Percentiles rank a stretch among this genome's conserved stretches.
Evolutionary conservation across 2,888 invertebrate genomes (phyloP).

Genomic region (Drosophila borealis): DNA sequence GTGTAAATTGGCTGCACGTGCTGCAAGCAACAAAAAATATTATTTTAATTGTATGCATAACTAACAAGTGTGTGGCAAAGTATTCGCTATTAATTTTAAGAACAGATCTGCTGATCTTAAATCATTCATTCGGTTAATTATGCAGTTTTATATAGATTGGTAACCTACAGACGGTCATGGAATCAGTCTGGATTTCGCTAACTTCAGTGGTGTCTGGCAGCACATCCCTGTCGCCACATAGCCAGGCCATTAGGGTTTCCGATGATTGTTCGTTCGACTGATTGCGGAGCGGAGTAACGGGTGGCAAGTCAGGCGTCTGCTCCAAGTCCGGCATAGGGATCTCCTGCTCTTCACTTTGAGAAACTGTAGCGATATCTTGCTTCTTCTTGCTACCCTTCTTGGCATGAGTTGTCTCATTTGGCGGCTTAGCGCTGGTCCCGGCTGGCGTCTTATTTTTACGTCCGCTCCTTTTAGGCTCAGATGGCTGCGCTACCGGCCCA

Average conservation of each 20-base stretch:
- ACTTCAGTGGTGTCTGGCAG: slow-evolving; percentile 3
- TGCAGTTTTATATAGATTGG: background rate
- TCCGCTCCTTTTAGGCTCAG: background rate
- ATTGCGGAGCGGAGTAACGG: background rate
- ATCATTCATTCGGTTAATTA: background rate
- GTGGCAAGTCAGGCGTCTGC: background rate
- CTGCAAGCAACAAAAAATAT: slow-evolving; percentile 26
- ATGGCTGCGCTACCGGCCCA: background rate
- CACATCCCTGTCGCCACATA: slow-evolving; percentile 36
- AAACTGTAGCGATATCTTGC: background rate
- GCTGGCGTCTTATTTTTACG: slow-evolving; percentile 1
- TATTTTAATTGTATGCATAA: no score
- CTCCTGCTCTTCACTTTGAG: background rate
- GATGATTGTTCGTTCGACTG: background rate
- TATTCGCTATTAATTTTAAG: no score
- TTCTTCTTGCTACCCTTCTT: background rate
- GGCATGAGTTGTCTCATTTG: background rate
- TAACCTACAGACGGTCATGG: slow-evolving; percentile 48
- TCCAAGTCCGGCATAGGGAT: background rate
- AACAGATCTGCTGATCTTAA: background rate
- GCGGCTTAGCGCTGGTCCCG: background rate
- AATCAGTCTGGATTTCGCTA: slow-evolving; percentile 14
- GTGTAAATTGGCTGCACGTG: slow-evolving; percentile 51
- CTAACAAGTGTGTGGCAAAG: background rate
- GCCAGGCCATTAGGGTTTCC: slow-evolving; percentile 40